Evolutionary conservation across 2,113 vertebrate species (phyloP).

Genomic region (Oryzias curvinotus): DNA sequence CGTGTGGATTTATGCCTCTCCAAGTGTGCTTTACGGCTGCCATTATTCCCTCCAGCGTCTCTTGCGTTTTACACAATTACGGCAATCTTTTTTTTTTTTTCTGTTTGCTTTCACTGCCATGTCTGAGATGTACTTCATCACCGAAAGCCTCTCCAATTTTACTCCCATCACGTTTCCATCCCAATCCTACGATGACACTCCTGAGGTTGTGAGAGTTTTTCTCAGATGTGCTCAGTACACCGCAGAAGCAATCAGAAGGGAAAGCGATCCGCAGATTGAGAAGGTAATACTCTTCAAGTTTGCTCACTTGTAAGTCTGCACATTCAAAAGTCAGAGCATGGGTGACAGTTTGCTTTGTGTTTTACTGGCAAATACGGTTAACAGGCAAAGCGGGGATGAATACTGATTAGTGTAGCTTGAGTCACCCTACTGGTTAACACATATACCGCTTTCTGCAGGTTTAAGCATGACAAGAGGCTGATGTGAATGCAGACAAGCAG

Average conservation of each 20-base stretch:
- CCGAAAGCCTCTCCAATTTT: constrained; percentile 37
- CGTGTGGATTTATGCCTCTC: constrained; percentile 34
- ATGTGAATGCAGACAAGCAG: constrained; percentile 18
- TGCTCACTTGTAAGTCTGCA: constrained; percentile 33
- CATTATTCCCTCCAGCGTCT: constrained; percentile 51
- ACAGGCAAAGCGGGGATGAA: not conserved
- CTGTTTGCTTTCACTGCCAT: constrained; percentile 7
- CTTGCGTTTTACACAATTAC: constrained; percentile 61
- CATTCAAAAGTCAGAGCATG: constrained; percentile 9
- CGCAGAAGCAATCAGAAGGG: constrained; percentile 43
- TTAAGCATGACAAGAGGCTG: constrained; percentile 1
- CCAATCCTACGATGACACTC: constrained; percentile 45
- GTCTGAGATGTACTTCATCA: constrained; percentile 26
- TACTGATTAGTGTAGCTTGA: not conserved
- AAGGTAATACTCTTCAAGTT: constrained; percentile 39
- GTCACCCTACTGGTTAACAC: not conserved
- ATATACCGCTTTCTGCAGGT: no score
- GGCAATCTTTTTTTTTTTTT: constrained; percentile 42
- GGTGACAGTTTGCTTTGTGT: constrained; percentile 14
- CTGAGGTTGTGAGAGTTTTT: constrained; percentile 49
- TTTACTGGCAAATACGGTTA: constrained; percentile 10
- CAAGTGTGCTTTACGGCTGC: constrained; percentile 44
- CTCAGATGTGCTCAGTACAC: constrained; percentile 31
- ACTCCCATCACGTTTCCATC: constrained; percentile 42
- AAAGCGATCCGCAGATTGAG: constrained; percentile 16